These are phyloP conservation scores for Drosophila monieri DNA, from an alignment of 2,888 invertebrate genomes.

Conservation along the genomic window DNA sequence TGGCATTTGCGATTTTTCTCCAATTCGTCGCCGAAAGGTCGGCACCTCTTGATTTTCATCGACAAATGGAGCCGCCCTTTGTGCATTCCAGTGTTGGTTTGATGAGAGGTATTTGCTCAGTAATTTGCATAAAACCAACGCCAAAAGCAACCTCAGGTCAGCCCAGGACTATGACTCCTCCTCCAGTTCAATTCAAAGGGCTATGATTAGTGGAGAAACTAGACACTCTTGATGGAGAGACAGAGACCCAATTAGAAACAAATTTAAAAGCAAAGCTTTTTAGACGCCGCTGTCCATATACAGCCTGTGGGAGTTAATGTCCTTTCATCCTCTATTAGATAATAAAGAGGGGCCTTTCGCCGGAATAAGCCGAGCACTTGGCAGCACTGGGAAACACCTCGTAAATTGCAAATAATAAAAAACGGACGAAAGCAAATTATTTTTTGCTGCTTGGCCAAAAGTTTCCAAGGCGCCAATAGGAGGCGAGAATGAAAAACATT, in stretches of 20 bases:
- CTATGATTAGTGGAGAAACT: background rate
- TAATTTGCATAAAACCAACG: conserved; percentile 35
- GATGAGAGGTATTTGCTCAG: conserved; percentile 27
- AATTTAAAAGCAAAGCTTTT: background rate
- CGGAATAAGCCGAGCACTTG: background rate
- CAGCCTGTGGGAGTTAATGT: background rate
- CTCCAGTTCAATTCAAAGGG: no score
- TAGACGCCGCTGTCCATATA: background rate
- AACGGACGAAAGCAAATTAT: conserved; percentile 31
- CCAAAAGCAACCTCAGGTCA: conserved; percentile 12
- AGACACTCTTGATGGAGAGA: background rate
- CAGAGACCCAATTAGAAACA: background rate
- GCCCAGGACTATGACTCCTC: background rate
- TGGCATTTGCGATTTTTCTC: conserved; percentile 16
- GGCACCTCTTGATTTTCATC: conserved; percentile 52
- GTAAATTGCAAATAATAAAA: conserved; percentile 25
- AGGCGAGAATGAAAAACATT: background rate
- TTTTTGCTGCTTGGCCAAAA: conserved; percentile 34
- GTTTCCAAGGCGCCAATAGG: conserved; percentile 13
- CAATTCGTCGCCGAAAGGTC: conserved; percentile 19
- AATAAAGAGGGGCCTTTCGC: conserved; percentile 3
- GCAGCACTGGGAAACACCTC: conserved; percentile 22
- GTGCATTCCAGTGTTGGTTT: conserved; percentile 16
- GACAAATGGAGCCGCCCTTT: conserved; percentile 57
- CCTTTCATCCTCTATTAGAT: background rate